These are phyloP conservation scores for Zaprionus lineosus DNA, from an alignment of 2,888 invertebrate species.

Conservation along the genomic window DNA sequence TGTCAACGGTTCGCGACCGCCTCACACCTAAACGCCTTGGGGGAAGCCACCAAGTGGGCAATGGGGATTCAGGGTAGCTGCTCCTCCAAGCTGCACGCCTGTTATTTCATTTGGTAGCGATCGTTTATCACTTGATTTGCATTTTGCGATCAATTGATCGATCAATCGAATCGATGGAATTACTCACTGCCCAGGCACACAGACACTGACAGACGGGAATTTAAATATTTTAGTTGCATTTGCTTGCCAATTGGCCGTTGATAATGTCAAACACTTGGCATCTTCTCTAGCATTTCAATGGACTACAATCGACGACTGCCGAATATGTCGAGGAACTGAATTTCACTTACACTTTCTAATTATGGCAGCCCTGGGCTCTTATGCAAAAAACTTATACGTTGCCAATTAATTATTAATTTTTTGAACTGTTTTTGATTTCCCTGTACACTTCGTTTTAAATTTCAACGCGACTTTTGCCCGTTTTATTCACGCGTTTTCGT, in stretches of 20 bases:
- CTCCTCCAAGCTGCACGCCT: conserved; percentile 74
- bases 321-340: conserved; percentile 11
- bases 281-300: conserved; percentile 37
- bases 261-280: conserved; percentile 69
- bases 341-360: conserved; percentile 72
- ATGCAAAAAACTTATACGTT: not conserved
- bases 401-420: conserved; percentile 6
- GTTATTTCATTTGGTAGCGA: conserved; percentile 77
- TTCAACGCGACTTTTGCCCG: conserved; percentile 28
- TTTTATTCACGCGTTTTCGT: conserved; percentile 50
- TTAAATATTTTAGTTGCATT: conserved; percentile 38
- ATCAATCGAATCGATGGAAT: conserved; percentile 9
- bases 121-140: conserved; percentile 80
- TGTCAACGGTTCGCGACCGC: conserved; percentile 59
- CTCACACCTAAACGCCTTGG: conserved; percentile 25
- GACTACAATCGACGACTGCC: too few species aligned
- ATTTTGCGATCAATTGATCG: conserved; percentile 51
- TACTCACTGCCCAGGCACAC: conserved; percentile 2
- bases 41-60: conserved; percentile 22
- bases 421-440: not conserved
- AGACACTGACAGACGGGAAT: conserved; percentile 13
- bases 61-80: conserved; percentile 42
- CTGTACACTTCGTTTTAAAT: conserved; percentile 3
- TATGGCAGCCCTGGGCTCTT: too few species aligned
- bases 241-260: conserved; percentile 42